Base-by-base conservation (phyloP, 1,140 invertebrate genomes). In the Leptoteleia sp. region DNA sequence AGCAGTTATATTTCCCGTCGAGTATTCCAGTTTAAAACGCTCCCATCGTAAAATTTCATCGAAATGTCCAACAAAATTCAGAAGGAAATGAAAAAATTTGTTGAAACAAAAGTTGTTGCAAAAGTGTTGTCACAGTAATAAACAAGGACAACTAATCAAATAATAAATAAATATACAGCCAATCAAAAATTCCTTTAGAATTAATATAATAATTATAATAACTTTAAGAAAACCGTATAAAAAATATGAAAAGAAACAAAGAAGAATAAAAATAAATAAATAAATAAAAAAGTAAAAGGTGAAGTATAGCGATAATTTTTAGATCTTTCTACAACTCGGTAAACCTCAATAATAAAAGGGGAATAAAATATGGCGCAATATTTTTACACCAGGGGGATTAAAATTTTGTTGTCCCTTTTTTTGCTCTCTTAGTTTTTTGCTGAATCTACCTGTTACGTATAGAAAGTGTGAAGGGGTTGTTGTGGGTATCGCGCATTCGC, bases 11-110 rank as follows among this genome's bases (percentile, higher is more conserved):
- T 71, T 78, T 72, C 43, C 43, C 61, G 67, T 67, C 61, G 67
- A 78, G 75, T 61, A 65, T 61, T 59, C 54, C 71, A 65, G 52
- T 75, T 67, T 75, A 67, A 55, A 64, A 42, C 16, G 42, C 52
- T 68, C 40, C 57, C 38, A 38, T 68, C 72, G 55, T 68, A 40
- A 68, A 76, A 52, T 67, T 67, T 72, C 52, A 16, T 35, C 29
- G 68, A 48, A 68, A 78, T 78, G 68, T 78, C 47, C 40, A 67
- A 78, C 50, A 72, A 62, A 67, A 72, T 59, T 61, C 59, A 5
- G 19, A 22, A 22, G 5, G 11, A 35, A 25, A 25, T 25, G 3
- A 25, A 25, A 25, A 6, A 25, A 25, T 25, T 25, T 25, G 22
- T n/a, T n/a, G n/a, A n/a, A n/a, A n/a, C n/a, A n/a, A n/a, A n/a